phyloP scores from a whole-genome alignment of 1,140 invertebrate species.

The Lordiphosa collinella region DNA sequence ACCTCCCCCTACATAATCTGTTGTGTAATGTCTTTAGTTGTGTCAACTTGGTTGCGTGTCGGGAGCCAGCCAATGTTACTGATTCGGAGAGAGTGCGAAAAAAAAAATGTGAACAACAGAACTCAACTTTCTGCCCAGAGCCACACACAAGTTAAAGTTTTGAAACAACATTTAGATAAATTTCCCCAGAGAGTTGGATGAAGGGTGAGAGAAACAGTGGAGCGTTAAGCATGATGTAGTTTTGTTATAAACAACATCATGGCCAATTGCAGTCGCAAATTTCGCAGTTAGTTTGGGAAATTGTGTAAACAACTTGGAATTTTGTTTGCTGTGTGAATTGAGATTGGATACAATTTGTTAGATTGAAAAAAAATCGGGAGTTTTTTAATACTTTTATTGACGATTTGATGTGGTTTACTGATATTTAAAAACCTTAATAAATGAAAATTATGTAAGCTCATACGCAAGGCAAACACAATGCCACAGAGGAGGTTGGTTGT shows the following conservation, averaged over 20 bases:
- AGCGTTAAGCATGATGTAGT: constrained; percentile 43
- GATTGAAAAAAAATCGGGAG: too few relatives aligned
- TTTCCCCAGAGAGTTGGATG: constrained; percentile 61
- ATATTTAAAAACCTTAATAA: too few relatives aligned
- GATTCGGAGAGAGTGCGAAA: constrained; percentile 69
- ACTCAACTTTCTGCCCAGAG: not conserved
- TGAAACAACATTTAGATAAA: constrained; percentile 79
- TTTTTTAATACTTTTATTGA: too few relatives aligned
- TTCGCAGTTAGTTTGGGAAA: constrained; percentile 9
- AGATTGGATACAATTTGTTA: too few relatives aligned
- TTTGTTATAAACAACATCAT: constrained; percentile 15
- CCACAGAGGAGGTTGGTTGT: too few relatives aligned
- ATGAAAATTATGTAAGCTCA: too few relatives aligned
- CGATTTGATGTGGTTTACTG: too few relatives aligned
- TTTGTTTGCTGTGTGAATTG: too few relatives aligned
- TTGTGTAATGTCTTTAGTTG: constrained; percentile 79
- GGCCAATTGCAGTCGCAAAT: constrained; percentile 20
- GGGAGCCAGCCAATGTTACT: constrained; percentile 39
- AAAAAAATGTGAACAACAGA: constrained; percentile 36
- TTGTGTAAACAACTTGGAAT: too few relatives aligned
- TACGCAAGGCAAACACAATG: too few relatives aligned
- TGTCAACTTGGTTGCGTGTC: constrained; percentile 64
- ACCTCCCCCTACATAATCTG: constrained; percentile 58
- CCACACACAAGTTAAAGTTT: constrained; percentile 62
- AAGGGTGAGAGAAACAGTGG: not conserved